Evolutionary conservation across 2,888 invertebrate species (phyloP), one percentile per base, ranked within the genome.

Genomic region (Glaucopsyche alexis): DNA sequence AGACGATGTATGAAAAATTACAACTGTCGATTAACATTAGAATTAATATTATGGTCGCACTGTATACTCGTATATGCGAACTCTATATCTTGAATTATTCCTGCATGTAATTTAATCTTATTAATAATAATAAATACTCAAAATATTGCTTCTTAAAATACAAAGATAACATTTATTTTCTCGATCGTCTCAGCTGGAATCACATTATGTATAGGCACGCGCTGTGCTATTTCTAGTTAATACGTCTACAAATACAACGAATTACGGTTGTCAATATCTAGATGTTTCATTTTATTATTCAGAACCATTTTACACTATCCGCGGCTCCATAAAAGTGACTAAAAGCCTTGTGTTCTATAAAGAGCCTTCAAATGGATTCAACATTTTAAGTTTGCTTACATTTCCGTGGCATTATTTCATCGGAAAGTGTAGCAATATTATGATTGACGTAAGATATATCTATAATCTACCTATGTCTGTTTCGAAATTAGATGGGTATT

Each of bases 341-440:
- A 66, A 66, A 42, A 66, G 66, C 66, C 42, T 66, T 42, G 42
- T 66, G 66, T 66, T 40, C 66, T 66, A 66, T 42, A 42, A 66
- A 66, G 42, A 66, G 66, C 66, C 66, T 66, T 66, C 66, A 40
- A 66, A 66, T 66, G 66, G 42, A 66, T 66, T 42, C 42, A 66
- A 49, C 69, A 29, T 49, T 67, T 42, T 16, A n/a, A 67, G 45
- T 45, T 49, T 29, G 49, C 69, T 69, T 69, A 29, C 69, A 47
- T 69, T 69, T 45, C 66, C 40, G 9, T 66, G 16, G 66, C 16
- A 66, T 66, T 66, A 66, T 66, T 66, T 66, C 66, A 66, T n/a
- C 66, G 16, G 66, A 16, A n/a, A 40, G n/a, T 42, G 16, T 42
- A 42, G 6, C 7, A 29, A 29, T 29, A 29, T 29, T 29, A 66